These are phyloP conservation scores for Gonatopus flavifemur DNA, from an alignment of 1,140 invertebrate species.

Conservation along the genomic window DNA sequence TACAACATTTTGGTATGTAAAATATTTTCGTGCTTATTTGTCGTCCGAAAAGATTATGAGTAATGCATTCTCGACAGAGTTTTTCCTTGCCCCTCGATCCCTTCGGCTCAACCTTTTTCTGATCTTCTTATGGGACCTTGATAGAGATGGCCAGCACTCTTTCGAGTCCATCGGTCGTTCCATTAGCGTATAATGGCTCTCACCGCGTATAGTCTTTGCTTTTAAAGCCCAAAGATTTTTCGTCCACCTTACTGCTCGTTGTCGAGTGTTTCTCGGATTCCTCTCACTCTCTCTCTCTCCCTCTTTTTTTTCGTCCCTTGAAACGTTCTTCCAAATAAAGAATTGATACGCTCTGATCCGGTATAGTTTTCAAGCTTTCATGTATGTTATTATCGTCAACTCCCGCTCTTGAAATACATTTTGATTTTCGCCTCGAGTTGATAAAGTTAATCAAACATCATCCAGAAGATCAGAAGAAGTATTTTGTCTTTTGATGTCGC, in stretches of 20 bases:
- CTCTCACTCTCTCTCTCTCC: background rate
- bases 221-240: slow-evolving; percentile 36
- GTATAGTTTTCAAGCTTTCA: too few species aligned
- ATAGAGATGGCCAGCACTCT: slow-evolving; percentile 40
- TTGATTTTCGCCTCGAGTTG: too few species aligned
- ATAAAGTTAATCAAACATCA: too few species aligned
- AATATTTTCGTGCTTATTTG: too few species aligned
- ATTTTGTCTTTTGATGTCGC: too few species aligned
- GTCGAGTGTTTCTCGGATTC: background rate
- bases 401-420: too few species aligned
- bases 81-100: slow-evolving; percentile 7
- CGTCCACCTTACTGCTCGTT: slow-evolving; percentile 13
- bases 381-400: too few species aligned
- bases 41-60: slow-evolving; percentile 34
- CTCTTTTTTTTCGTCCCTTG: slow-evolving; percentile 2
- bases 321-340: background rate
- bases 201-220: slow-evolving; percentile 38
- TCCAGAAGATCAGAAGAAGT: too few species aligned
- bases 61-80: slow-evolving; percentile 35
- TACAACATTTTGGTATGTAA: too few species aligned
- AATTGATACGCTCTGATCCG: too few species aligned
- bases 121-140: slow-evolving; percentile 21
- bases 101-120: background rate
- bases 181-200: slow-evolving; percentile 47
- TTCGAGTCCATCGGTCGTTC: slow-evolving; percentile 28